A percentile compares a stretch with the other conserved stretches of the same genome.
These are phyloP conservation scores for Salmo trutta DNA, from an alignment of 2,797 vertebrate species.

Conservation along the genomic window DNA sequence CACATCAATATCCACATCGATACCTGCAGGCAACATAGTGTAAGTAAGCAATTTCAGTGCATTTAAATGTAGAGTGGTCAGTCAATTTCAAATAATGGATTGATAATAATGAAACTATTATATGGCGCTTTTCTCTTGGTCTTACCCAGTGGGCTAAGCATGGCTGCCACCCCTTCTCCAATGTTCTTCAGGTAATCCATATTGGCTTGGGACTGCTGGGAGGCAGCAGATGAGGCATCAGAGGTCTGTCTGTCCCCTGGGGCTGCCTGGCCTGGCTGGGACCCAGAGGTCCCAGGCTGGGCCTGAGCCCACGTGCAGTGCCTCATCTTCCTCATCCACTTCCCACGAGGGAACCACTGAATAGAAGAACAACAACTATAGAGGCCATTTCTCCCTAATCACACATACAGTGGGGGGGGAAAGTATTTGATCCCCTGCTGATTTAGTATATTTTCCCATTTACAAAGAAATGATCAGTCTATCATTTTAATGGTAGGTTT, in stretches of 20 bases:
- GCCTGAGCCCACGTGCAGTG: slow-evolving; percentile 80
- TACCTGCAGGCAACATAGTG: slow-evolving; percentile 73
- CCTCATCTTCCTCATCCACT: slow-evolving; percentile 87
- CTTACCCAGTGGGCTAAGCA: slow-evolving; percentile 94
- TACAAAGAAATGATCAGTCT: no score
- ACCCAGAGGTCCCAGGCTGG: slow-evolving; percentile 35
- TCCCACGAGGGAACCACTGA: slow-evolving; percentile 84
- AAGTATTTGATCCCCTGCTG: no score
- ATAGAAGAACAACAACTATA: neutral
- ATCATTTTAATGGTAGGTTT: no score
- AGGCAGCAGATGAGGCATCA: slow-evolving; percentile 64
- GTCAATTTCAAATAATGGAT: neutral
- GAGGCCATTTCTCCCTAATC: neutral
- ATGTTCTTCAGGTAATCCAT: slow-evolving; percentile 94
- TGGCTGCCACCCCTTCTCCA: slow-evolving; percentile 92
- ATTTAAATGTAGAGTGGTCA: neutral
- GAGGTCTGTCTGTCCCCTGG: slow-evolving; percentile 47
- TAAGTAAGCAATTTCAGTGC: neutral
- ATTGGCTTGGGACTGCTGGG: slow-evolving; percentile 67
- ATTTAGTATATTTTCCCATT: no score
- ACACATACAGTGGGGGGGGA: neutral
- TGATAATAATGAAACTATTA: neutral
- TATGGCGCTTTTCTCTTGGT: neutral
- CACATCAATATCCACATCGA: slow-evolving; percentile 96
- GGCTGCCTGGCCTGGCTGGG: slow-evolving; percentile 50